Conservation (phyloP, 2,888 invertebrate genomes). For the Tridacna gigas region DNA sequence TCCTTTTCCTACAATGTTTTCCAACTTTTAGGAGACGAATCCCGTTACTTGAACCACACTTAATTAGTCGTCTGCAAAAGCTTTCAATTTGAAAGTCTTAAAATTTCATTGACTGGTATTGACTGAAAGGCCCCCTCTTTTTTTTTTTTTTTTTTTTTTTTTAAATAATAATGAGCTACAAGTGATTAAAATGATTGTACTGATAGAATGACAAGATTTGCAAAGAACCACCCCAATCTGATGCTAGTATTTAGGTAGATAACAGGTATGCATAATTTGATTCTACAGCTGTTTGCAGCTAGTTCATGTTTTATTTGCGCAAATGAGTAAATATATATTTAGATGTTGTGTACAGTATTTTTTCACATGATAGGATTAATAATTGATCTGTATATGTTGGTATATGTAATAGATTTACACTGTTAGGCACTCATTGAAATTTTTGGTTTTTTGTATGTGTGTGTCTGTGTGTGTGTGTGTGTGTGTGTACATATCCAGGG, state of each 20-base stretch:
- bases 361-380: slow-evolving; percentile 18
- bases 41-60: too few species aligned
- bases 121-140: too few species aligned
- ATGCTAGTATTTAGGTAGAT: neutral
- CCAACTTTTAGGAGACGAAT: too few species aligned
- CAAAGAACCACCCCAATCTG: neutral
- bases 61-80: too few species aligned
- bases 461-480: neutral
- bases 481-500: neutral
- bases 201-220: neutral
- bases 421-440: neutral
- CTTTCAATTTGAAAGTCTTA: too few species aligned
- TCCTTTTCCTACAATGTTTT: too few species aligned
- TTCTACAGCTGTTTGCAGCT: neutral
- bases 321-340: slow-evolving; percentile 30
- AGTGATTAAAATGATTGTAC: too few species aligned
- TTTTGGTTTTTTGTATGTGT: neutral
- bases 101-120: too few species aligned
- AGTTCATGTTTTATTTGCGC: slow-evolving; percentile 3
- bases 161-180: too few species aligned
- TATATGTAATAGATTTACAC: neutral
- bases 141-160: too few species aligned
- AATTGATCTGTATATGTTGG: slow-evolving; percentile 21
- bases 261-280: slow-evolving; percentile 14
- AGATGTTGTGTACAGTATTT: slow-evolving; percentile 53